A percentile compares a stretch with the other conserved stretches of the same genome.
phyloP scores from a whole-genome alignment of 2,113 vertebrate species.

The Okapia johnstoni region DNA sequence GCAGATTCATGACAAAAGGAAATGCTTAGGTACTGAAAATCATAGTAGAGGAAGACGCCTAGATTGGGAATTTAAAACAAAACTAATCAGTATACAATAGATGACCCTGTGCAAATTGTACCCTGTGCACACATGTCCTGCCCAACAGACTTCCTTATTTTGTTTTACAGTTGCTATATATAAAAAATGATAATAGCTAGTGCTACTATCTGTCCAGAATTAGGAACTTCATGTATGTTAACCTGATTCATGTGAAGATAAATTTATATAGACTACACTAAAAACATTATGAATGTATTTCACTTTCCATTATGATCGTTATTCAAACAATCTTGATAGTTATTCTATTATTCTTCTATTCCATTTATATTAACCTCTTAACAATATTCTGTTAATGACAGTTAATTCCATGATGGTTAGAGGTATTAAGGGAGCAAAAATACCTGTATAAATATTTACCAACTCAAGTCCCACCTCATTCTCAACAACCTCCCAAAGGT shows the following conservation, averaged over 20 bases:
- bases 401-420: background rate
- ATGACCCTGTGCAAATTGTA: background rate
- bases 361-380: background rate
- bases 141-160: background rate
- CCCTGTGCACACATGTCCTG: background rate
- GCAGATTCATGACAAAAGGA: background rate
- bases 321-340: background rate
- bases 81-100: background rate
- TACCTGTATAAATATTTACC: background rate
- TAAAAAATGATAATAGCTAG: background rate
- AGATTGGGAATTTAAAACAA: background rate
- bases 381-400: background rate
- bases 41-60: background rate
- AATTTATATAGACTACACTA: background rate
- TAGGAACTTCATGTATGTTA: background rate
- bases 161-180: constrained; percentile 3
- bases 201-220: background rate
- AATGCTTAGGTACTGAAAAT: background rate
- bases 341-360: background rate
- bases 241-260: background rate
- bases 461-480: background rate
- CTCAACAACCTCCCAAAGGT: background rate
- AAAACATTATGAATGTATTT: background rate
- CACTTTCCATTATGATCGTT: background rate
- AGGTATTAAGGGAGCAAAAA: background rate